Percentiles rank a stretch among this genome's conserved stretches.
Evolutionary conservation across 2,113 vertebrate genomes (phyloP).

Genomic region (Helogale parvula): DNA sequence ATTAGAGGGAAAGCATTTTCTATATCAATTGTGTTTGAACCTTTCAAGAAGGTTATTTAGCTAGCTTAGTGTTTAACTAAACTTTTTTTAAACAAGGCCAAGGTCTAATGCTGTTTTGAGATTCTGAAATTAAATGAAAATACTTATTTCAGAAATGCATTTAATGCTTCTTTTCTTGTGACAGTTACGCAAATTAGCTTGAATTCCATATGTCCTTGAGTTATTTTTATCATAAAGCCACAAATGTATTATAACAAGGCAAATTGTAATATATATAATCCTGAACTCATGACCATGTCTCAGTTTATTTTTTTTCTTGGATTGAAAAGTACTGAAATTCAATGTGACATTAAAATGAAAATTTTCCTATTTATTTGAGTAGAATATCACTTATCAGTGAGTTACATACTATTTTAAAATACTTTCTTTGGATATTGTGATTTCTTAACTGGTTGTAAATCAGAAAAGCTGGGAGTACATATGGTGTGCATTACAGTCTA

Average conservation of each 20-base stretch:
- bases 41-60: constrained; percentile 79
- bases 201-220: constrained; percentile 89
- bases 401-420: constrained; percentile 76
- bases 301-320: constrained; percentile 91
- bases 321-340: constrained; percentile 95
- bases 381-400: constrained; percentile 80
- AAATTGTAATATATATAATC: constrained; percentile 97
- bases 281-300: constrained; percentile 94
- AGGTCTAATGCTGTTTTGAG: constrained; percentile 83
- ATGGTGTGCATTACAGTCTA: constrained; percentile 58
- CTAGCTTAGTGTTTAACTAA: constrained; percentile 81
- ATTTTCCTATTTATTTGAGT: constrained; percentile 93
- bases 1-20: constrained; percentile 80
- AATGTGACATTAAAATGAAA: constrained; percentile 94
- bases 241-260: constrained; percentile 95
- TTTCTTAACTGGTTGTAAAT: constrained; percentile 71
- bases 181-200: constrained; percentile 86
- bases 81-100: constrained; percentile 81
- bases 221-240: constrained; percentile 91
- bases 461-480: constrained; percentile 61
- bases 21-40: constrained; percentile 73
- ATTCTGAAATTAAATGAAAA: constrained; percentile 86
- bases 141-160: constrained; percentile 87
- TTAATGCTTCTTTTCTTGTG: constrained; percentile 88
- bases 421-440: constrained; percentile 71